Conservation (phyloP, 1,140 invertebrate species). For the Liolophura sinensis region DNA sequence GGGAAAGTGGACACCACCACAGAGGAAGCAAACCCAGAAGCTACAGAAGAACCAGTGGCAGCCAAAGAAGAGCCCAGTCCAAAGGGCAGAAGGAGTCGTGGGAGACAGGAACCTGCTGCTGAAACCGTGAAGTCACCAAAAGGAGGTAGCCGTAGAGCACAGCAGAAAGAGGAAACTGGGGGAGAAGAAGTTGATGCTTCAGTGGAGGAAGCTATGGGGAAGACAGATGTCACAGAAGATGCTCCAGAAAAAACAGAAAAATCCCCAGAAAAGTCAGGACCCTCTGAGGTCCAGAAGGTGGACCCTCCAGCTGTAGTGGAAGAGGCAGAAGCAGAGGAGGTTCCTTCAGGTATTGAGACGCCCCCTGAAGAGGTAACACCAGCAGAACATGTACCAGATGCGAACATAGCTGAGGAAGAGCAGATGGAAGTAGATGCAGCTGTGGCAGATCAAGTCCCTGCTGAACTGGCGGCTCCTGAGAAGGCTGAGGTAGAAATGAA, state of each 20-base stretch:
- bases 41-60: slow-evolving; percentile 3
- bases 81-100: background rate
- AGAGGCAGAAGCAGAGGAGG: slow-evolving; percentile 10
- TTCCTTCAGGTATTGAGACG: slow-evolving; percentile 2
- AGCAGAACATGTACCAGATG: background rate
- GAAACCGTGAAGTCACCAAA: slow-evolving; percentile 1
- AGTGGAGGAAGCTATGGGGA: slow-evolving; percentile 2
- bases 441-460: background rate
- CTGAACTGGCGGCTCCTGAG: background rate
- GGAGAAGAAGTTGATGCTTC: slow-evolving; percentile 4
- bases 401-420: background rate
- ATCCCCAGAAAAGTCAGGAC: background rate
- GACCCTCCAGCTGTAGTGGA: slow-evolving; percentile 16
- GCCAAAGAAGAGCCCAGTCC: slow-evolving; percentile 5
- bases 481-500: background rate
- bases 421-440: slow-evolving; percentile 9
- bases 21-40: slow-evolving; percentile 8
- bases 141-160: slow-evolving; percentile 8
- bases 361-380: background rate
- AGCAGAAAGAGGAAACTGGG: slow-evolving; percentile 5
- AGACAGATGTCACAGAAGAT: slow-evolving; percentile 3
- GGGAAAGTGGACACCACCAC: slow-evolving; percentile 4
- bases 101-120: slow-evolving; percentile 4
- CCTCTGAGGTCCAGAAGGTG: background rate
- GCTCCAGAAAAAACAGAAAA: background rate